Conservation (phyloP, 2,113 vertebrate genomes). For the Apodemus sylvaticus region DNA sequence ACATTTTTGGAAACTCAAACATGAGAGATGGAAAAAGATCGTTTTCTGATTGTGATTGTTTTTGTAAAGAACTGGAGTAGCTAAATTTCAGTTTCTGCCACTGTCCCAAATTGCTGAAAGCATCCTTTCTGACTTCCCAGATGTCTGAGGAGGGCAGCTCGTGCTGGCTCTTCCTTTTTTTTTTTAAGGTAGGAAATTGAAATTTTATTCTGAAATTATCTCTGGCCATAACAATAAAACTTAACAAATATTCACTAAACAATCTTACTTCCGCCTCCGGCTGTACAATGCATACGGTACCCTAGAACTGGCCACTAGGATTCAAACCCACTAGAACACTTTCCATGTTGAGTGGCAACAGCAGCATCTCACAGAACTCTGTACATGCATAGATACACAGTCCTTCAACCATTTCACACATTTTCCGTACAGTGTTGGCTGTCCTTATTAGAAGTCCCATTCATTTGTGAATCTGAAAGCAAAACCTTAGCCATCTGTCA, state of each 20-base stretch:
- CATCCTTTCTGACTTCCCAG: neutral
- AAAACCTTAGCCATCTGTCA: constrained; percentile 55
- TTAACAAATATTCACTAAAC: constrained; percentile 99
- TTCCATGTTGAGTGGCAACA: constrained; percentile 90
- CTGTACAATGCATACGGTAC: constrained; percentile 99
- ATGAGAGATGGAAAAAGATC: neutral
- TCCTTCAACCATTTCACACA: constrained; percentile 93
- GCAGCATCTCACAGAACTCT: constrained; percentile 92
- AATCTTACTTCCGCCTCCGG: constrained; percentile 93
- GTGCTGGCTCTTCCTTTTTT: too few species aligned
- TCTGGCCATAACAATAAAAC: constrained; percentile 99
- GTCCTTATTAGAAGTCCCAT: neutral
- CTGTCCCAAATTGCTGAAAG: constrained; percentile 6
- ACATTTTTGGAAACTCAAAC: neutral
- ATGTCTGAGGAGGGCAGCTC: neutral
- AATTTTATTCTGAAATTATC: constrained; percentile 94
- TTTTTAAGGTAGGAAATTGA: constrained; percentile 90
- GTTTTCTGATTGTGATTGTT: neutral
- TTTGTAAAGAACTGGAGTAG: neutral
- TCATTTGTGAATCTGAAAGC: constrained; percentile 61
- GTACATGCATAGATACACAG: constrained; percentile 94
- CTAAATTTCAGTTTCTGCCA: neutral
- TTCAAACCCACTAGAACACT: constrained; percentile 90
- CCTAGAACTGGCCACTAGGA: constrained; percentile 94
- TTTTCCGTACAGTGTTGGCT: constrained; percentile 87